Conservation (phyloP, 2,113 vertebrate species). For the Corythoichthys haematopterus region DNA sequence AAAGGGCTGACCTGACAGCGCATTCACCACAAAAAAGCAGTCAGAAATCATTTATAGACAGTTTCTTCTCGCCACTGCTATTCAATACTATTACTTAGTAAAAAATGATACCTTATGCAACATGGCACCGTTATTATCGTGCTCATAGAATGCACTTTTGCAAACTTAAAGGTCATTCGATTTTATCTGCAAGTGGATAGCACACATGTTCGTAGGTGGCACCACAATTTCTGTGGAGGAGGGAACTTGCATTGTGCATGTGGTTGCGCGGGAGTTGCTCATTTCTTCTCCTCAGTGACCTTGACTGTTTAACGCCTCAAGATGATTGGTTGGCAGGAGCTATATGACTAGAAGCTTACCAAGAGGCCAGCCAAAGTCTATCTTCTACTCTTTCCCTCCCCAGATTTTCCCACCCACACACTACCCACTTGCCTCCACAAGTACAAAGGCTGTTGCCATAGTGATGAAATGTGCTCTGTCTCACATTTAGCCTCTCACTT, state of each 20-base stretch:
- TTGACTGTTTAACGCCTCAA: conserved; percentile 51
- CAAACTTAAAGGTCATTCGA: conserved; percentile 36
- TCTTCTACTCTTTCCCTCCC: conserved; percentile 24
- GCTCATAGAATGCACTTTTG: conserved; percentile 13
- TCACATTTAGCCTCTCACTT: conserved; percentile 46
- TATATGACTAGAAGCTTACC: conserved; percentile 33
- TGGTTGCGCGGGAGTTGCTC: conserved; percentile 9
- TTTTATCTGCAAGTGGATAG: conserved; percentile 5
- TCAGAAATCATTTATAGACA: too few species aligned
- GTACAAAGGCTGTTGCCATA: conserved; percentile 67
- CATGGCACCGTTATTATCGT: not conserved
- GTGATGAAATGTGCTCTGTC: conserved; percentile 58
- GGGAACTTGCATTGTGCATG: conserved; percentile 13
- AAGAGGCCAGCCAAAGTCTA: conserved; percentile 46
- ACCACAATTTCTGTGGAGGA: conserved; percentile 42
- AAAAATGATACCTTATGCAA: not conserved
- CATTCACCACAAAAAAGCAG: too few species aligned
- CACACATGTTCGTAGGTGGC: conserved; percentile 22
- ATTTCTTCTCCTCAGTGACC: conserved; percentile 57
- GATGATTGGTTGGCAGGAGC: conserved; percentile 42
- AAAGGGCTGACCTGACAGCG: too few species aligned
- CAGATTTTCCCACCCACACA: conserved; percentile 41
- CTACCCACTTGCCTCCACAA: conserved; percentile 58
- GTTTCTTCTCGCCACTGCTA: too few species aligned
- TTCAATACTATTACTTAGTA: too few species aligned